Base-by-base conservation (phyloP, 2,797 vertebrate genomes). In the Neopelma chrysocephalum region DNA sequence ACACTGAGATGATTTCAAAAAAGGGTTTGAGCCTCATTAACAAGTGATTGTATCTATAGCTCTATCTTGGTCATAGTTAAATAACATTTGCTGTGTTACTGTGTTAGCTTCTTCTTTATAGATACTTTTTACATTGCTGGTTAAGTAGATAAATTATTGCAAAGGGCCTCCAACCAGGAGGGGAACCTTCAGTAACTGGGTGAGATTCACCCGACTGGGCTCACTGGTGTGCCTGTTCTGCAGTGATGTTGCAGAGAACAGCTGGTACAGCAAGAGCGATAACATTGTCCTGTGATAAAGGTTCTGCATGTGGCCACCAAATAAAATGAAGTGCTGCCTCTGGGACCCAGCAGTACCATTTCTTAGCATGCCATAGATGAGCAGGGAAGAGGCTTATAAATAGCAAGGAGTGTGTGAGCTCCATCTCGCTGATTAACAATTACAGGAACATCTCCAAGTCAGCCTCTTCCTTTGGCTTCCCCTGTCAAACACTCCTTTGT, bases 401-500 rank as follows among this genome's bases (percentile, higher is more conserved):
- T 95, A 96, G 94, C 90, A 73, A 77, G 57, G 64, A 96, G 86
- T 53, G 73, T 90, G 77, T 83, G 94, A 96, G 90, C 80, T 91
- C 71, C 86, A 77, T 90, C 83, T 96, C 0, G 38, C 93, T 90
- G 90, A 73, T 84, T 70, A 94, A 95, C 95, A 97, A 93, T 96
- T 79, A 61, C 88, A 95, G 94, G 94, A 95, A 96, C 83, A 48
- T 89, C 82, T 96, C 91, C 76, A 48, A 94, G 83, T 92, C 85
- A 66, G 91, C 60, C 64, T 95, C 75, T 96, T 90, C 95, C 87
- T 86, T 75, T 93, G 71, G 75, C 81, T 93, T 87, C 95, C 93
- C 91, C 82, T 93, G 90, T 94, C 91, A 87, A 51, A 64, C 34
- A 5, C 90, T 95, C 42, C 78, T 94, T 90, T 96, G 91, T 95